A percentile compares a stretch with the other conserved stretches of the same genome.
phyloP scores from a whole-genome alignment of 2,113 vertebrate species.

The Chlamydotis undulata region DNA sequence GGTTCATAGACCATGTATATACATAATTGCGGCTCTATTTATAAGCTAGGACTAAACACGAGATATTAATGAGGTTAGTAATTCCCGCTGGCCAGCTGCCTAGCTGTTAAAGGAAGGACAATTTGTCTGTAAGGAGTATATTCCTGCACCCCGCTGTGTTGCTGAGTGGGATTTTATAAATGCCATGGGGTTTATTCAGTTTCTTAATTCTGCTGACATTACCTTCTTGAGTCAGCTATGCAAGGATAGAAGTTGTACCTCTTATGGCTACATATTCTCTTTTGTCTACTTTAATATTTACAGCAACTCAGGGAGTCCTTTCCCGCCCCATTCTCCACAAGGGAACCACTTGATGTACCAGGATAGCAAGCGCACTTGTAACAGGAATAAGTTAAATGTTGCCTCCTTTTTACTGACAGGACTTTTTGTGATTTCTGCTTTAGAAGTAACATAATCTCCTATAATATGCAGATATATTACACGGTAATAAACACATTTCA shows the following conservation, averaged over 20 bases:
- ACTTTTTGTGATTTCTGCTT: background rate
- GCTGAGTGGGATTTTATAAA: background rate
- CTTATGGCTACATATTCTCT: background rate
- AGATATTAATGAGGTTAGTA: conserved; percentile 50
- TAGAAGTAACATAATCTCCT: background rate
- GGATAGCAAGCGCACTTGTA: background rate
- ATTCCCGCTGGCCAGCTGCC: conserved; percentile 33
- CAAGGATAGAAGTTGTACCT: background rate
- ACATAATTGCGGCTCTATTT: conserved; percentile 27
- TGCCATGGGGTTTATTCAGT: background rate
- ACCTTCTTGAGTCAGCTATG: background rate
- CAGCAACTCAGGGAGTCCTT: background rate
- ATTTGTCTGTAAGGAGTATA: conserved; percentile 16
- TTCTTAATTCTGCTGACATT: background rate
- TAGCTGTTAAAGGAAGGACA: background rate
- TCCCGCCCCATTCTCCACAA: background rate
- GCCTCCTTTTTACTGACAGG: background rate
- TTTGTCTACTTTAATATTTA: background rate
- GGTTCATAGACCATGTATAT: background rate
- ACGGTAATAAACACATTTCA: background rate
- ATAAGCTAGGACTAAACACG: conserved; percentile 27
- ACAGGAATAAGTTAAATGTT: background rate
- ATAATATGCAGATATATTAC: background rate
- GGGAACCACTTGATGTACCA: background rate
- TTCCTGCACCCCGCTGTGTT: background rate